phyloP scores from a whole-genome alignment of 2,797 vertebrate genomes.

The Urophycis tenuis region DNA sequence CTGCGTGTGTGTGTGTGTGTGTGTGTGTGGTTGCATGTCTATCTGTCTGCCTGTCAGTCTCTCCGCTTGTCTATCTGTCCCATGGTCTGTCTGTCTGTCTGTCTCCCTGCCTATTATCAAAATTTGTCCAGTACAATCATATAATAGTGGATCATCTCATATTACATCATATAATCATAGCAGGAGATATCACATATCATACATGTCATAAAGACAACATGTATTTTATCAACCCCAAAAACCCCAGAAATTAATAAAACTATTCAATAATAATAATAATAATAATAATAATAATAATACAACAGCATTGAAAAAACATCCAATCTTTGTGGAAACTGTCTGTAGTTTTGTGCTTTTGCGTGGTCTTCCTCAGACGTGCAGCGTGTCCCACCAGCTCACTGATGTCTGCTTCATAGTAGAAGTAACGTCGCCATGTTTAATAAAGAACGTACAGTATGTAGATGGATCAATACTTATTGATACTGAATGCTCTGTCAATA shows the following conservation, averaged over 20 bases:
- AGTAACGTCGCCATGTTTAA: background rate
- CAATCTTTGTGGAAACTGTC: background rate
- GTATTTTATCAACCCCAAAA: background rate
- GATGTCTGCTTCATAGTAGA: background rate
- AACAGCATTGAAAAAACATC: background rate
- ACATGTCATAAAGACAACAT: background rate
- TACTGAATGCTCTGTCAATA: too few species aligned
- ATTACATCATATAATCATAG: background rate
- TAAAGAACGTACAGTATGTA: background rate
- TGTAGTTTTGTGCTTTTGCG: background rate
- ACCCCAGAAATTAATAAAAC: background rate
- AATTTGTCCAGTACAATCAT: background rate
- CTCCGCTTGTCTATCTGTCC: too few species aligned
- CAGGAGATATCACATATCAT: background rate
- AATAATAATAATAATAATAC: background rate
- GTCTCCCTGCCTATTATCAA: background rate
- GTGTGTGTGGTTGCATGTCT: background rate
- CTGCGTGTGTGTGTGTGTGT: background rate
- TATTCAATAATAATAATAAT: background rate
- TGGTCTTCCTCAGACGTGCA: background rate
- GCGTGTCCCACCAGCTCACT: too few species aligned
- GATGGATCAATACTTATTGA: background rate
- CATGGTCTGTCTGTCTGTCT: background rate
- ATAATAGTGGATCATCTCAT: background rate
- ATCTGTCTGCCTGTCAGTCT: conserved; percentile 1